phyloP scores from a whole-genome alignment of 92 coral and sea anemone genomes.

The Palythoa grandiflora region DNA sequence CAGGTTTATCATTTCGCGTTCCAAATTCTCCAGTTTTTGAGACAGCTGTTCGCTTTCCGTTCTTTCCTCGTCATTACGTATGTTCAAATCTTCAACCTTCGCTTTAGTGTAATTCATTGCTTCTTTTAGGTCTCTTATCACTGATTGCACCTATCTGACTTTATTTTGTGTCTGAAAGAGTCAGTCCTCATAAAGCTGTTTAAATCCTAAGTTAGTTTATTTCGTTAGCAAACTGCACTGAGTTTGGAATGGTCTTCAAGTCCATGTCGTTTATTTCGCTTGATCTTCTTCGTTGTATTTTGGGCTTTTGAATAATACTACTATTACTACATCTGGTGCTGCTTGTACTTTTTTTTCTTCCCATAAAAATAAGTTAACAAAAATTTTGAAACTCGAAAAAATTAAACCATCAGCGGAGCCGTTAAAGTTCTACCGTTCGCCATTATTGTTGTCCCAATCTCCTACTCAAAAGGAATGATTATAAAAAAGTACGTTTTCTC shows the following conservation, averaged over 20 bases:
- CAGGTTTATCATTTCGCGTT: too few species aligned
- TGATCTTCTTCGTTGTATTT: background rate
- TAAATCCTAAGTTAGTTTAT: background rate
- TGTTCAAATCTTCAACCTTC: background rate
- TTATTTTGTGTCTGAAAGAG: background rate
- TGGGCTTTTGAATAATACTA: background rate
- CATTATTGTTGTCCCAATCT: constrained; percentile 4
- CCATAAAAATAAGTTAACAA: too few species aligned
- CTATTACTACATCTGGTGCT: background rate
- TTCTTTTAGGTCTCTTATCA: too few species aligned
- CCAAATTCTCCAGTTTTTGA: background rate
- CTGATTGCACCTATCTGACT: too few species aligned
- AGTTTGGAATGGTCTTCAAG: background rate
- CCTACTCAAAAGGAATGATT: too few species aligned
- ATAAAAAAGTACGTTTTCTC: too few species aligned
- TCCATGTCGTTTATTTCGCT: background rate
- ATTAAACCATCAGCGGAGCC: too few species aligned
- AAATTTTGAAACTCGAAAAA: too few species aligned
- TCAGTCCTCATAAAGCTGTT: background rate
- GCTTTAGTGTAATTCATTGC: background rate
- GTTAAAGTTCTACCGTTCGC: too few species aligned
- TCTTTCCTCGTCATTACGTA: background rate
- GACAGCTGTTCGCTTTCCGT: background rate
- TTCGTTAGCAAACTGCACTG: background rate
- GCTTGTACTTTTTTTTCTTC: background rate